A percentile compares a stretch with the other conserved stretches of the same genome.
These are phyloP conservation scores for Poeciliopsis retropinna DNA, from an alignment of 2,113 vertebrate species.

Conservation along the genomic window DNA sequence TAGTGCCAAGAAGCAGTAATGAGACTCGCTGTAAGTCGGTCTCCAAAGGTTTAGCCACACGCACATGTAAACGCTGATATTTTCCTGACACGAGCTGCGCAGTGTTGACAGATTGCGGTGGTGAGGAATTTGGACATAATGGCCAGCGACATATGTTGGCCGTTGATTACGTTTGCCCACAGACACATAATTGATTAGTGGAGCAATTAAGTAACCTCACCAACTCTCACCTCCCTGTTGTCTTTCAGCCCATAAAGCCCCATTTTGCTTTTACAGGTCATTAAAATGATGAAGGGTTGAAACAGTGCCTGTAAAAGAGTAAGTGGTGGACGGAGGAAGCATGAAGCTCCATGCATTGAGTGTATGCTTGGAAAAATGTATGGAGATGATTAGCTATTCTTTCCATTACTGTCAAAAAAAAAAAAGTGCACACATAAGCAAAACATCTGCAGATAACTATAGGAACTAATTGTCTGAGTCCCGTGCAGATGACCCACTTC, in stretches of 20 bases:
- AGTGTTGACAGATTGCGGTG: conserved; percentile 39
- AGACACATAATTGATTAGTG: conserved; percentile 74
- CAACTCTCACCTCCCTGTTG: conserved; percentile 10
- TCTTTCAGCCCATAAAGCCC: conserved; percentile 66
- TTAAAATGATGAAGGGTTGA: conserved; percentile 72
- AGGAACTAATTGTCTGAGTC: conserved; percentile 32
- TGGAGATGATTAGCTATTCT: conserved; percentile 24
- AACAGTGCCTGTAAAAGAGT: conserved; percentile 53
- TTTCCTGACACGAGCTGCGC: conserved; percentile 41
- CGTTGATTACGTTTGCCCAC: conserved; percentile 69
- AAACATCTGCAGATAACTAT: conserved; percentile 27
- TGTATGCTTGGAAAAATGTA: conserved; percentile 24
- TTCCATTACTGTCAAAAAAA: conserved; percentile 22
- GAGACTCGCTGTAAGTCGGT: conserved; percentile 17
- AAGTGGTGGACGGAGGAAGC: conserved; percentile 32
- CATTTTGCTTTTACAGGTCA: conserved; percentile 69
- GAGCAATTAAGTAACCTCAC: conserved; percentile 72
- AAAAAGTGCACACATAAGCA: conserved; percentile 19
- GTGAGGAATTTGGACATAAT: conserved; percentile 61
- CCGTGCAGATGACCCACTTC: conserved; percentile 35
- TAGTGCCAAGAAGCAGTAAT: conserved; percentile 28
- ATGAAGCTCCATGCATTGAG: conserved; percentile 15
- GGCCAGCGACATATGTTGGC: conserved; percentile 55
- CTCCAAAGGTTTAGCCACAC: conserved; percentile 16
- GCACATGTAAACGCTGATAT: conserved; percentile 12